Evolutionary conservation across 2,113 vertebrate genomes (phyloP), one percentile per base, ranked within the genome.

Genomic region (Dendropsophus ebraccatus): DNA sequence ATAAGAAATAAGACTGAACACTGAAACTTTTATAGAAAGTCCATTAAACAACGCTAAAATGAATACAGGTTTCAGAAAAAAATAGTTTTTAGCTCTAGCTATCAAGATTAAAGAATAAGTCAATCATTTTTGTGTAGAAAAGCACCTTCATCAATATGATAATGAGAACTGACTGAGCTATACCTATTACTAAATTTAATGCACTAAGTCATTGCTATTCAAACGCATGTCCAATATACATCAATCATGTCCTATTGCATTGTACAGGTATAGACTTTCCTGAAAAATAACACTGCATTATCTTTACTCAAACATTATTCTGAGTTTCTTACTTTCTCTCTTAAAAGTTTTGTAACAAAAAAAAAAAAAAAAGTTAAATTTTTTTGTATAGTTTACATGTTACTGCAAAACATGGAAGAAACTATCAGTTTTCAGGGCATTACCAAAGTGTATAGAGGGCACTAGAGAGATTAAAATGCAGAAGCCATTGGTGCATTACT

Each of bases 21-120:
- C 35, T 76, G 23, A 73, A 83, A 67, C 41, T 77, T 77, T 85
- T 56, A 52, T 47, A 77, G 35, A 65, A 76, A 50, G 56, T 49
- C 83, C 56, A 77, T 77, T 65, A 85, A 85, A 77, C 30, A 85
- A 69, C 49, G 25, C 72, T 78, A 28, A 85, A 79, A 79, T 70
- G 84, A 79, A 72, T 56, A 70, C 47, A 69, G 56, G 67, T 70
- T 25, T 62, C 17, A 56, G 50, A 30, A 60, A 65, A 75, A 79
- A 69, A 32, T 37, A 11, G 45, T 70, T 80, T 70, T 86, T 79
- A 86, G 76, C 65, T 56, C 75, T 54, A 37, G 45, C 62, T 72
- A 80, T 86, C 84, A 72, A 86, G 75, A 86, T 79, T 79, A 79
- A 86, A 79, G 70, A 32, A 75, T 84, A 84, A 84, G 82, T 85